Base-by-base conservation (phyloP, 2,888 invertebrate genomes). In the Anorthoa munda region DNA sequence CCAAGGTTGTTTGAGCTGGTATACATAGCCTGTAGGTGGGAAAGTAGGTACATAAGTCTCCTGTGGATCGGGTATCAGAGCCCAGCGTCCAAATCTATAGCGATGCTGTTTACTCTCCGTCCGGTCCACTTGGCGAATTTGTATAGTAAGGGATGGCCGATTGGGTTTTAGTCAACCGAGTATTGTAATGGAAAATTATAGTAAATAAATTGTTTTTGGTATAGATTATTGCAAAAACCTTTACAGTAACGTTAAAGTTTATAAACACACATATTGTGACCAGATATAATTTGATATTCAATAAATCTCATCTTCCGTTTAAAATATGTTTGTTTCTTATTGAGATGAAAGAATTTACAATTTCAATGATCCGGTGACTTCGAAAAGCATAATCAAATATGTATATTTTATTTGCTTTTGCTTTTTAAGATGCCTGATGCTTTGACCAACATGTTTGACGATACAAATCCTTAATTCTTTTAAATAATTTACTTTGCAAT, bases 111-210 rank as follows among this genome's bases (percentile, higher is more conserved):
- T 87, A 60, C 75, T 65, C 70, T 55, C n/a, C 56, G 61, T 77
- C 31, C 83, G 75, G 78, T 76, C 50, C 68, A 66, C 81, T 82
- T 75, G 70, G 48, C 53, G 75, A 75, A 79, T 87, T 87, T 86
- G 81, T 81, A 74, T 68, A 77, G 78, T 64, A 26, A 60, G 23
- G 61, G 59, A 64, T 75, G 72, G 39, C 59, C 61, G 69, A 71
- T 70, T 70, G 64, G 45, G 55, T 39, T 75, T 77, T 51, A 58
- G 69, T 66, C 55, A 66, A 66, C 55, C 50, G 17, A 56, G 39
- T 31, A 39, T 81, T 51, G 21, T 65, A 39, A 39, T 3, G 17
- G 2, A 60, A 39, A 45, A 55, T 64, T 21, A 26, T 12, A 26
- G 21, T 15, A 26, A 39, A 9, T 55, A 18, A 66, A 65, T 26